Evolutionary conservation across 2,888 invertebrate species (phyloP), one percentile per base, ranked within the genome.

Genomic region (Heliconius ismenius): DNA sequence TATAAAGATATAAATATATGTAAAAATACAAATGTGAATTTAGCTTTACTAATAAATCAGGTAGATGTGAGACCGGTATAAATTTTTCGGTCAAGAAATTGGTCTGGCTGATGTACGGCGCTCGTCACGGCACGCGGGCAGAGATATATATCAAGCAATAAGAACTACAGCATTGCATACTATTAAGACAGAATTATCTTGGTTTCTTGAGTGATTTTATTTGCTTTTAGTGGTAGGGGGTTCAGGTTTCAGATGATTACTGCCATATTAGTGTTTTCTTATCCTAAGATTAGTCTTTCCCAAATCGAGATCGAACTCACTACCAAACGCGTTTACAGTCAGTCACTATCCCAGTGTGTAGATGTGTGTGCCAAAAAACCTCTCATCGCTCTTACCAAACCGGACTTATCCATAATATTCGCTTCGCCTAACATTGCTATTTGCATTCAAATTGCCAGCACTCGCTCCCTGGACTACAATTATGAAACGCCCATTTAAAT

Each of bases 11-110:
- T 49, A 49, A 49, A 49, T 49, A 0, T 49, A 49, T 49, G 18
- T 15, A 49, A 49, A 49, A 49, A n/a, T n/a, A 58, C 11, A 11
- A 21, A 15, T 74, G 68, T 76, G 54, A 68, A 76, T 39, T 64
- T 11, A 67, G 13, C 76, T 32, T 79, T 74, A 73, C 28, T 67
- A 70, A 74, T 80, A 80, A 80, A 81, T 92, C 90, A 89, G 90
- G 90, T 90, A 88, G 76, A 72, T 80, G 78, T 77, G 81, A 74
- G 82, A 91, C 89, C 90, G 91, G 91, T 92, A 92, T 92, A 92
- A 92, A 92, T 93, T 92, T 91, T 91, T 90, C 89, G 93, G 92
- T 92, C 92, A 92, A 92, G 93, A 91, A 92, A 93, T 93, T 93
- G 92, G 91, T 87, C 86, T 73, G 80, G 84, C 88, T 91, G 91